Percentiles rank a stretch among this genome's conserved stretches.
phyloP scores from a whole-genome alignment of 2,113 vertebrate species.

The Osmerus mordax region DNA sequence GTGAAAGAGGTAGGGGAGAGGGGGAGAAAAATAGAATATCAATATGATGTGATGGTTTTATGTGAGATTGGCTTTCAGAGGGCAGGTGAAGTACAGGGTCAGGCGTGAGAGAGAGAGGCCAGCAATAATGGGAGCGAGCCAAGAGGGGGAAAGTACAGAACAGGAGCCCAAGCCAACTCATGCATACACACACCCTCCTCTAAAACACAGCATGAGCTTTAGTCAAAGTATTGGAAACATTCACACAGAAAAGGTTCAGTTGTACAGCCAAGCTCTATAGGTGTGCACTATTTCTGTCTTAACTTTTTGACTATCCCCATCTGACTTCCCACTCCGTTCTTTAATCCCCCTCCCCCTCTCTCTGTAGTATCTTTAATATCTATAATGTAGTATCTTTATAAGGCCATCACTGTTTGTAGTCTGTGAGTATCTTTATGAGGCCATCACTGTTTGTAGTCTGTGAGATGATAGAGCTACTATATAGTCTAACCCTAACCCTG shows the following conservation, averaged over 20 bases:
- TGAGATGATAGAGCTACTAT: too few relatives aligned
- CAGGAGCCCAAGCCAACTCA: conserved; percentile 5
- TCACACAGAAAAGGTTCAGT: too few relatives aligned
- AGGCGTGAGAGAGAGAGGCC: not conserved
- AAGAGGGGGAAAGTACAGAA: conserved; percentile 29
- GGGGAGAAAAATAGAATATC: conserved; percentile 53
- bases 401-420: too few relatives aligned
- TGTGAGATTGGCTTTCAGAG: conserved; percentile 61
- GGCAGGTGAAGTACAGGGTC: conserved; percentile 52
- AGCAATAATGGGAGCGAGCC: conserved; percentile 18
- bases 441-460: too few relatives aligned
- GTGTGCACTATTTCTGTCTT: too few relatives aligned
- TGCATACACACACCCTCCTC: not conserved
- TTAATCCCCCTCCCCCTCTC: not conserved
- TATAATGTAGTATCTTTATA: not conserved
- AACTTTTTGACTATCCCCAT: not conserved
- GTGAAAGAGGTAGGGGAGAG: conserved; percentile 44
- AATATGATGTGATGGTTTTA: conserved; percentile 70
- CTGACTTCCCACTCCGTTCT: not conserved
- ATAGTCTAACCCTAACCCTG: too few relatives aligned
- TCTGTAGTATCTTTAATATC: not conserved
- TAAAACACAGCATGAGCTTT: too few relatives aligned
- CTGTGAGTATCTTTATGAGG: too few relatives aligned
- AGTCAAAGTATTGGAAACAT: too few relatives aligned
- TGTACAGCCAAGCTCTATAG: not conserved